Conservation (phyloP, 2,113 vertebrate genomes). For the Xiphophorus maculatus region DNA sequence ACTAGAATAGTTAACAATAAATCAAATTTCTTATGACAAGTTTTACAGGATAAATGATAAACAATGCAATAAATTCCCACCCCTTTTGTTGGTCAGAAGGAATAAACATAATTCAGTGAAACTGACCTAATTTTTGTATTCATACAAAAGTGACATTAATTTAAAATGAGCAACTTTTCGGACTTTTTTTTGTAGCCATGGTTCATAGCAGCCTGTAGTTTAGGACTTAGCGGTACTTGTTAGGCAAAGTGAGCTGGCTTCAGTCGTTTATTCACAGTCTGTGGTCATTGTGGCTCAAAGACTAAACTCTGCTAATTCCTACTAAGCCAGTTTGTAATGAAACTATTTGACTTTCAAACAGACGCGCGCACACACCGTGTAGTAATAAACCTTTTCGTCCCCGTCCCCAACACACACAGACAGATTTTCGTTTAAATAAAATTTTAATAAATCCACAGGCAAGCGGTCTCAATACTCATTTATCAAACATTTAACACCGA, state of each 20-base stretch:
- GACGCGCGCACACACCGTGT: constrained; percentile 6
- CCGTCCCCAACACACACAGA: constrained; percentile 9
- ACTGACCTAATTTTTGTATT: neutral
- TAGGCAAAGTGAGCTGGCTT: neutral
- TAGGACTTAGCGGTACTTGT: neutral
- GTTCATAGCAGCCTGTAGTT: neutral
- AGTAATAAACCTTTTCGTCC: constrained; percentile 8
- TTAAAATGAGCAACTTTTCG: neutral
- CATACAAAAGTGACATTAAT: neutral
- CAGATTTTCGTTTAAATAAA: constrained; percentile 89
- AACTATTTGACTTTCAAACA: constrained; percentile 12
- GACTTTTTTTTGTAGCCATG: neutral
- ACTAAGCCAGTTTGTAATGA: neutral
- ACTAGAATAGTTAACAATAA: too few relatives aligned
- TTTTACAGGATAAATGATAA: too few relatives aligned
- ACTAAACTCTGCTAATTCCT: neutral
- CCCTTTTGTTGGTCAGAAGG: neutral
- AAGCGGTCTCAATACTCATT: constrained; percentile 88
- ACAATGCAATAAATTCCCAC: too few relatives aligned
- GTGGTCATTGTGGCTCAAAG: neutral
- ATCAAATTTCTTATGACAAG: too few relatives aligned
- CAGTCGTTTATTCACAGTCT: neutral
- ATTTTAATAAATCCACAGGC: constrained; percentile 99
- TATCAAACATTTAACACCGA: constrained; percentile 95
- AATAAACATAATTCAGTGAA: neutral